phyloP scores from a whole-genome alignment of 2,797 vertebrate genomes.

The Sciurus carolinensis region DNA sequence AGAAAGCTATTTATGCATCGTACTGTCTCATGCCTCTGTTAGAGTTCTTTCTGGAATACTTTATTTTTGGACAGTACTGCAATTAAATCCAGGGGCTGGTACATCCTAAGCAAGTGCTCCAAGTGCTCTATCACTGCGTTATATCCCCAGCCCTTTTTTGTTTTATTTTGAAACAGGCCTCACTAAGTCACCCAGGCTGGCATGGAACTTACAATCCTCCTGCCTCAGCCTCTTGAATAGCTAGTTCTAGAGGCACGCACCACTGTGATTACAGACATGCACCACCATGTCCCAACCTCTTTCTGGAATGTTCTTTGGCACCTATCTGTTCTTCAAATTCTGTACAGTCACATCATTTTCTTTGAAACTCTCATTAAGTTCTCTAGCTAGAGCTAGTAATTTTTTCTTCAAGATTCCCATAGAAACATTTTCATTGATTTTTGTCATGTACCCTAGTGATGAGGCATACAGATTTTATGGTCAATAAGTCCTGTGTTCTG shows the following conservation, averaged over 20 bases:
- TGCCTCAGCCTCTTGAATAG: background rate
- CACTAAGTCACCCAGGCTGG: background rate
- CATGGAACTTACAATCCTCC: background rate
- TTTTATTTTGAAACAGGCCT: background rate
- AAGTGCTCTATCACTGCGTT: background rate
- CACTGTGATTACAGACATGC: too few species aligned
- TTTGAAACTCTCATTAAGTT: background rate
- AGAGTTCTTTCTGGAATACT: constrained; percentile 6
- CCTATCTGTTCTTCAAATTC: background rate
- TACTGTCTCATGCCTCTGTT: background rate
- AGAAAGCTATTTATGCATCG: background rate
- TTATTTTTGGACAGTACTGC: background rate
- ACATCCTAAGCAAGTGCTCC: background rate
- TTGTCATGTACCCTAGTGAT: background rate
- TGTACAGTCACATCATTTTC: background rate
- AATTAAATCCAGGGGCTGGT: background rate
- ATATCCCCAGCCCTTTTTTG: background rate
- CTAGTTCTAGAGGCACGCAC: too few species aligned
- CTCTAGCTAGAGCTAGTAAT: background rate
- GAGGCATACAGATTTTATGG: constrained; percentile 37
- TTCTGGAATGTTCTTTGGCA: constrained; percentile 41
- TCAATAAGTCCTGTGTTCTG: background rate
- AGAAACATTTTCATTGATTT: constrained; percentile 7
- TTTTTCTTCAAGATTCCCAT: constrained; percentile 40
- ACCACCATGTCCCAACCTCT: background rate